Evolutionary conservation across 2,113 vertebrate species (phyloP), one percentile per base, ranked within the genome.

Genomic region (Pteropus alecto): DNA sequence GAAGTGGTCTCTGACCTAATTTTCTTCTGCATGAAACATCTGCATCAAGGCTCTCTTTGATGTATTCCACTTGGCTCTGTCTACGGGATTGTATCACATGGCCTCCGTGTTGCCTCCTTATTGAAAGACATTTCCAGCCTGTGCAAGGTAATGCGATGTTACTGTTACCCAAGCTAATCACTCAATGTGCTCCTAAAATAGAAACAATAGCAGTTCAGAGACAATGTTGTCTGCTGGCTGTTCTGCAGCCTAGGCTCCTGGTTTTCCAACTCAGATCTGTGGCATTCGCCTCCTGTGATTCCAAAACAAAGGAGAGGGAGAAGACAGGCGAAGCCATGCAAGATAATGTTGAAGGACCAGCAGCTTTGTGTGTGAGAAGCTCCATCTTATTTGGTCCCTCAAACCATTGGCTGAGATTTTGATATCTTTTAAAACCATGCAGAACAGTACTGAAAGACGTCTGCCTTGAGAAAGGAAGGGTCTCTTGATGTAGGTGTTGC

Each of bases 1-100:
- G 99, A 99, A 99, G 99, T 99, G 98, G 99, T 99, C 99, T 99
- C 98, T 99, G 99, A 99, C 99, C 98, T 99, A 99, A 99, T 99
- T 99, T 99, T 99, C 98, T 99, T 99, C 98, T 99, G 99, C 98
- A 99, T 99, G 98, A 99, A 99, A 99, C 99, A 99, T 99, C 98
- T 99, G 98, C 99, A 99, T 99, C 98, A 99, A 99, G 99, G 98
- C 98, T 98, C 98, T 98, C 99, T 99, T 99, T 99, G 99, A 99
- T 99, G 98, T 99, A 98, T 99, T 99, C 99, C 98, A 99, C 98
- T 99, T 99, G 99, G 99, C 98, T 99, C 99, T 99, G 98, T 98
- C 98, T 99, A 98, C 97, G 98, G 98, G 98, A 98, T 99, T 99
- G 98, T 98, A 98, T 99, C 98, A 99, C 98, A 99, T 98, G 98